Evolutionary conservation across 2,888 invertebrate genomes (phyloP).

Genomic region (Luffia ferchaultella): DNA sequence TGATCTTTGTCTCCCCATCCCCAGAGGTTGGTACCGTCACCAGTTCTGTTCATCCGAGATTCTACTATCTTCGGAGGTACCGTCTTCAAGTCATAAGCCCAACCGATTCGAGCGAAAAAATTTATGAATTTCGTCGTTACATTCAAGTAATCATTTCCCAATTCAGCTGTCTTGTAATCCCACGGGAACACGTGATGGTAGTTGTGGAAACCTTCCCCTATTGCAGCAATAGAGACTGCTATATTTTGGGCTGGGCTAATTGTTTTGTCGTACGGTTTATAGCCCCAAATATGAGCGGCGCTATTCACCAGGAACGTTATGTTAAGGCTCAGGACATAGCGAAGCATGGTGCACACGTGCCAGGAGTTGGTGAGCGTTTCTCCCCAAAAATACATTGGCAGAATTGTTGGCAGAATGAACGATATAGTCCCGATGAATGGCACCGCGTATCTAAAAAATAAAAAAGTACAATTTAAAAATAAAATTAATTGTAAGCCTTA

Average conservation of each 20-base stretch:
- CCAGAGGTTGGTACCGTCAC: constrained; percentile 27
- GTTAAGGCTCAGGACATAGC: constrained; percentile 66
- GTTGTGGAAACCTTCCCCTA: constrained; percentile 39
- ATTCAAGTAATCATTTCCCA: constrained; percentile 31
- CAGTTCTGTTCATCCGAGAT: constrained; percentile 23
- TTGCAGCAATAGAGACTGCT: constrained; percentile 17
- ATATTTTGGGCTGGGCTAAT: constrained; percentile 26
- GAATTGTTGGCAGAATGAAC: constrained; percentile 54
- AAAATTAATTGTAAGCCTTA: neutral
- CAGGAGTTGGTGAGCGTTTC: constrained; percentile 52
- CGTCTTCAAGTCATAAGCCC: constrained; percentile 34
- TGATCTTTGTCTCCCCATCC: constrained; percentile 11
- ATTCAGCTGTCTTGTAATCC: constrained; percentile 35
- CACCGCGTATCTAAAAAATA: constrained; percentile 62
- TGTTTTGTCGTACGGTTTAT: constrained; percentile 45
- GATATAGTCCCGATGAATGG: constrained; percentile 66
- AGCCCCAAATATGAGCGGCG: constrained; percentile 64
- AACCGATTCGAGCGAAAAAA: constrained; percentile 31
- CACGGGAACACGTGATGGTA: constrained; percentile 35
- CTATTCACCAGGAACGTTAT: constrained; percentile 73
- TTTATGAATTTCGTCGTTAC: constrained; percentile 30
- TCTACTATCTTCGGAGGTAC: constrained; percentile 22
- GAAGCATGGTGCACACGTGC: constrained; percentile 44
- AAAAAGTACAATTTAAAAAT: neutral
- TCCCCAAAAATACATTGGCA: constrained; percentile 68